Evolutionary conservation across 2,797 vertebrate species (phyloP), one percentile per base, ranked within the genome.

Genomic region (Pelobates cultripes): DNA sequence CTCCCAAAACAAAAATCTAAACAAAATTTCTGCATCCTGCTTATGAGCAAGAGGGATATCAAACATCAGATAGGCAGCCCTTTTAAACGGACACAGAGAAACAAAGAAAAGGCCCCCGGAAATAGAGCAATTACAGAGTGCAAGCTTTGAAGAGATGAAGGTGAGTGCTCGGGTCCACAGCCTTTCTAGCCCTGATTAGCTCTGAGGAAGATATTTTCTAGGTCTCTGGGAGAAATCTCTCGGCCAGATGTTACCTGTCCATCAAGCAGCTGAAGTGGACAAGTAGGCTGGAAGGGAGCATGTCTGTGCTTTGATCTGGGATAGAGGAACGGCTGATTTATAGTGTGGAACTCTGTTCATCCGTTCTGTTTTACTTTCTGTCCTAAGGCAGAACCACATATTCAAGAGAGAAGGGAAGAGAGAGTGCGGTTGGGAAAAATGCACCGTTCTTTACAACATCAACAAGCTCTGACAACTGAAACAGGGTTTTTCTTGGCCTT

Each of bases 401-500:
- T 94, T 94, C 95, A 90, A 92, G 93, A 87, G 90, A 91, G 77
- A 42, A 79, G 71, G 77, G 75, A 70, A 64, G 67, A 64, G 61
- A 76, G 77, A 64, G 67, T 55, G 67, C 75, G 67, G 55, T 79
- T 51, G 73, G 82, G 93, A 93, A 91, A 91, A 91, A 92, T 84
- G 82, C 73, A 91, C 93, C 87, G 80, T 92, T 94, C 94, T 93
- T 88, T 91, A 92, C 94, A 97, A 96, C 96, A 96, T 96, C 96
- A 97, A 98, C 97, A 98, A 96, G 96, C 97, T 97, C 97, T 97
- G 97, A 99, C 97, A 98, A 96, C 94, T 93, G 95, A 95, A 94
- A 94, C 92, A 93, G 95, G 94, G 91, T 95, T 96, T 96, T 96
- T 96, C 95, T 97, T 96, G 95, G 96, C 95, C 96, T 93, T 90